phyloP scores from a whole-genome alignment of 2,888 invertebrate species.

The Formica aserva region DNA sequence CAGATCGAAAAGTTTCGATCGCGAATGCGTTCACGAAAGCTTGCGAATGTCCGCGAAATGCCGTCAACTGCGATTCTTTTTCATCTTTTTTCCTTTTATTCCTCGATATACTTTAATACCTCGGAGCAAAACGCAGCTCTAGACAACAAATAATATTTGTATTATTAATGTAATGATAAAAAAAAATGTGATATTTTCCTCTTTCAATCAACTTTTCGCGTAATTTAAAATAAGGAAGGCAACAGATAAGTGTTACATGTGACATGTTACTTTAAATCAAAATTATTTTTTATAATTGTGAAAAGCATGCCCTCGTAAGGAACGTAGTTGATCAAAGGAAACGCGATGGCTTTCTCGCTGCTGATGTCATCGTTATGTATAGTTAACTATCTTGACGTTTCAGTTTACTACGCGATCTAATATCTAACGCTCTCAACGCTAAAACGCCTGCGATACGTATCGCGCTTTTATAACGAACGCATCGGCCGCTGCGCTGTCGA shows the following conservation, averaged over 20 bases:
- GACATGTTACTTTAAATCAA: not conserved
- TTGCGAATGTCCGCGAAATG: not conserved
- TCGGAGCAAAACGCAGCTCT: not conserved
- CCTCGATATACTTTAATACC: not conserved
- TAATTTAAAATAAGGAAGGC: not conserved
- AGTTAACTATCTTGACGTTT: conserved; percentile 30
- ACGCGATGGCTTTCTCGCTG: not conserved
- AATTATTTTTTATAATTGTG: not conserved
- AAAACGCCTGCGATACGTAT: conserved; percentile 39
- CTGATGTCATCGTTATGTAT: conserved; percentile 29
- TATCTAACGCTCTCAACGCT: conserved; percentile 16
- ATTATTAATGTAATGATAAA: not conserved
- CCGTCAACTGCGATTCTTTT: not conserved
- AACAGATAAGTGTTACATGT: not conserved
- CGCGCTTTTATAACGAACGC: conserved; percentile 35
- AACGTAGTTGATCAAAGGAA: not conserved
- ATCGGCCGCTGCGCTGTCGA: conserved; percentile 36
- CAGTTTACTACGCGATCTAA: conserved; percentile 19
- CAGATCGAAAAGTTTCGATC: not conserved
- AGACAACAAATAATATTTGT: not conserved
- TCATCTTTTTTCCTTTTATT: not conserved
- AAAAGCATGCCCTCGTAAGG: not conserved
- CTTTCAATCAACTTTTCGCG: not conserved
- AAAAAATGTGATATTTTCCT: not conserved
- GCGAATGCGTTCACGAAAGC: not conserved